phyloP scores from a whole-genome alignment of 2,888 invertebrate species.

The Eutolmus rufibarbis region DNA sequence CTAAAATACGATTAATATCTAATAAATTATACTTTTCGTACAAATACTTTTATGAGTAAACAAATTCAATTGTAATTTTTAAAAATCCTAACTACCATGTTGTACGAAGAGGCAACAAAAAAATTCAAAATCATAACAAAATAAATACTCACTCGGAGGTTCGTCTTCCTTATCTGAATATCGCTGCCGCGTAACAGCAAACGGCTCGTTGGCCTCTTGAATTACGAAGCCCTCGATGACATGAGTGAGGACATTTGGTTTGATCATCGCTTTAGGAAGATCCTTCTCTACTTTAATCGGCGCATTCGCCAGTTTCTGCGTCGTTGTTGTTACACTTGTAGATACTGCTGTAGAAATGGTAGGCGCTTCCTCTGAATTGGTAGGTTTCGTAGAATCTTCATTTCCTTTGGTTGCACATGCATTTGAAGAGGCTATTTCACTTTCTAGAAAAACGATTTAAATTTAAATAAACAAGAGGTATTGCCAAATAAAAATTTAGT shows the following conservation, averaged over 20 bases:
- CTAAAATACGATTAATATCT: too few species aligned
- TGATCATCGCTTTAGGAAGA: constrained; percentile 90
- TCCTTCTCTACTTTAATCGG: constrained; percentile 58
- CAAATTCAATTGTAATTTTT: neutral
- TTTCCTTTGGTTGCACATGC: neutral
- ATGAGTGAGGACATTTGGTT: constrained; percentile 93
- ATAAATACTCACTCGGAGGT: constrained; percentile 74
- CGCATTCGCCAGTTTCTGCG: constrained; percentile 47
- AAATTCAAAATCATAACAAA: neutral
- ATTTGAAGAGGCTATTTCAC: neutral
- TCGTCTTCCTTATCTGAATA: constrained; percentile 74
- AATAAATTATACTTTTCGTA: too few species aligned
- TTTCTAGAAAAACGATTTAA: neutral
- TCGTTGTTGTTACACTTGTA: neutral
- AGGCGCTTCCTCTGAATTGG: neutral
- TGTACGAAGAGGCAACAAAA: neutral
- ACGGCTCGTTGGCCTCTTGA: constrained; percentile 91
- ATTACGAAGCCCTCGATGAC: constrained; percentile 97
- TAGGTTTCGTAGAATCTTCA: neutral
- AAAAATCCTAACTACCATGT: neutral
- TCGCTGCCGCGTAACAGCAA: constrained; percentile 76
- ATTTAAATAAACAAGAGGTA: neutral
- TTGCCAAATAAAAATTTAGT: too few species aligned
- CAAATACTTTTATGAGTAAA: too few species aligned
- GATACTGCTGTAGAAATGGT: neutral